Evolutionary conservation across 1,140 invertebrate species (phyloP).

Genomic region (Dendroctonus valens): DNA sequence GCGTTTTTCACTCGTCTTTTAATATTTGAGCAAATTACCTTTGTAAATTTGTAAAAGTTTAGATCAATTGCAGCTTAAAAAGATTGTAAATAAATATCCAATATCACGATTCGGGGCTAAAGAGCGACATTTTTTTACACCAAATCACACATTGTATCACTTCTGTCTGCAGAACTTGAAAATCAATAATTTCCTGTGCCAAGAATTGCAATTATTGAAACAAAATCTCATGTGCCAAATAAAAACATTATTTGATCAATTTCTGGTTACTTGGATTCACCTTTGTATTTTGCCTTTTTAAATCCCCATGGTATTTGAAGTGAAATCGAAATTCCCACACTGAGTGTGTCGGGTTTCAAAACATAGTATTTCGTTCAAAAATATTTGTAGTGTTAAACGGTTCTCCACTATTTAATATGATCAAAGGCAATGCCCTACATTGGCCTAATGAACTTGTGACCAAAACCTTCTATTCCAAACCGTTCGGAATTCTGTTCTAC

Average conservation of each 20-base stretch:
- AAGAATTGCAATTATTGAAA: background rate
- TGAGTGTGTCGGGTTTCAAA: background rate
- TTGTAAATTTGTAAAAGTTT: too few species aligned
- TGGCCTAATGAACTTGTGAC: conserved; percentile 25
- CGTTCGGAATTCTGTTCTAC: too few species aligned
- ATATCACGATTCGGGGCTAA: too few species aligned
- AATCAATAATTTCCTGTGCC: background rate
- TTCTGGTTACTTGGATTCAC: background rate
- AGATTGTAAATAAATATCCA: too few species aligned
- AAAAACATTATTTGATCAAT: background rate
- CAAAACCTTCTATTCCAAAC: conserved; percentile 1
- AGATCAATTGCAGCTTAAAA: too few species aligned
- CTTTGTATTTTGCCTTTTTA: background rate
- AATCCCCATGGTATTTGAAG: background rate
- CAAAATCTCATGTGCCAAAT: background rate
- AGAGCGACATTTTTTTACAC: too few species aligned
- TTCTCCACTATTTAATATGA: conserved; percentile 9
- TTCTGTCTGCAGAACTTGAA: too few species aligned
- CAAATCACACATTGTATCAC: too few species aligned
- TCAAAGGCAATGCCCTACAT: conserved; percentile 28
- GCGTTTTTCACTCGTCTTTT: too few species aligned
- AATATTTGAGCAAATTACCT: too few species aligned
- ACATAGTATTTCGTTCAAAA: background rate
- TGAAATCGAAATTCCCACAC: background rate
- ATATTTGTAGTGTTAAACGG: conserved; percentile 12